Evolutionary conservation across 2,113 vertebrate species (phyloP).

Genomic region (Rhynchopsitta pachyrhyncha): DNA sequence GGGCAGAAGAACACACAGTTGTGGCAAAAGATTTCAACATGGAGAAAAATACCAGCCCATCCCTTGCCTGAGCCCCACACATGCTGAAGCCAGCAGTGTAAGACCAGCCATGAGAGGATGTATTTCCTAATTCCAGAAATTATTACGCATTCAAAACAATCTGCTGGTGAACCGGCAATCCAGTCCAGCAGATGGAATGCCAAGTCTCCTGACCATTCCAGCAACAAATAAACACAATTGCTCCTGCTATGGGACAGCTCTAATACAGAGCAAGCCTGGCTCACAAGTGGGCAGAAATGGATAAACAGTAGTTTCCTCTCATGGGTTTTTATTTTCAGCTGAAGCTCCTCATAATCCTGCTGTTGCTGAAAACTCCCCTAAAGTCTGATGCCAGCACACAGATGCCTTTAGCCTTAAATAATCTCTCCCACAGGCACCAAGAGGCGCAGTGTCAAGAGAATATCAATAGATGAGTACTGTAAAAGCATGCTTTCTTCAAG

Average conservation of each 20-base stretch:
- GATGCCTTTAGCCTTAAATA: background rate
- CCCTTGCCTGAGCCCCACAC: rapidly evolving
- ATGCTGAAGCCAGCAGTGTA: background rate
- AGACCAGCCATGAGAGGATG: background rate
- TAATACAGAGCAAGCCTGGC: background rate
- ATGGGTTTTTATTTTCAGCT: background rate
- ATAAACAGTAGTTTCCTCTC: background rate
- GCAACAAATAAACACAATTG: background rate
- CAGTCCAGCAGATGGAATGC: background rate
- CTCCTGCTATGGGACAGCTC: background rate
- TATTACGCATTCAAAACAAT: background rate
- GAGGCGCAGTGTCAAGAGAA: background rate
- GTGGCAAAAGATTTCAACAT: background rate
- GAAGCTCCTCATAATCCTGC: background rate
- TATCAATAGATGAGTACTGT: background rate
- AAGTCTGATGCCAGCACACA: background rate
- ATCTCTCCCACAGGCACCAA: background rate
- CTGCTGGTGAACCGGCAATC: background rate
- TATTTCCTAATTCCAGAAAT: background rate
- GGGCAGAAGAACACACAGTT: background rate
- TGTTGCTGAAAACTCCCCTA: background rate
- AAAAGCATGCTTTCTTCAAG: background rate
- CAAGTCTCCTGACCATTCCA: background rate
- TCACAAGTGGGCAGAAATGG: background rate
- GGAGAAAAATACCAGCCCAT: background rate